phyloP scores from a whole-genome alignment of 2,888 invertebrate species.

The Caenorhabditis auriculariae region DNA sequence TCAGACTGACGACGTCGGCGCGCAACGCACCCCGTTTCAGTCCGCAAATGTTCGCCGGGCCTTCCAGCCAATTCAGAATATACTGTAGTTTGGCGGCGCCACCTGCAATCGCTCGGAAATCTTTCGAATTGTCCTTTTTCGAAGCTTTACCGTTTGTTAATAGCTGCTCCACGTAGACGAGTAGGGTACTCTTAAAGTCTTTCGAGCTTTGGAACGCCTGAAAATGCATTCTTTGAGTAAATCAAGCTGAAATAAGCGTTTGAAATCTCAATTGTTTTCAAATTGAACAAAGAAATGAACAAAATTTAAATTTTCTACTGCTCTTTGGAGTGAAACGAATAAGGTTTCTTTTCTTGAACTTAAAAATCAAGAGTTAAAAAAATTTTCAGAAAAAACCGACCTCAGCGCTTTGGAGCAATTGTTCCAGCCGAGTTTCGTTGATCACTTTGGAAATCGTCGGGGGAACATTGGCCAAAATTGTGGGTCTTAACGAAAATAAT shows the following conservation, averaged over 20 bases:
- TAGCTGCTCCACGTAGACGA: constrained; percentile 17
- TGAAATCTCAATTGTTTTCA: too few relatives aligned
- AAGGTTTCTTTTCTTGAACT: too few relatives aligned
- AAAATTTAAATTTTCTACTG: too few relatives aligned
- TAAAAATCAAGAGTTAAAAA: too few relatives aligned
- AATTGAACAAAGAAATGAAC: too few relatives aligned
- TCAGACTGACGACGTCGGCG: constrained; percentile 20
- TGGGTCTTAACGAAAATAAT: too few relatives aligned
- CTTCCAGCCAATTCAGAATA: constrained; percentile 5
- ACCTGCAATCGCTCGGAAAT: constrained; percentile 5
- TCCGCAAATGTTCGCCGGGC: constrained; percentile 16
- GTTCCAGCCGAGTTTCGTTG: constrained; percentile 19
- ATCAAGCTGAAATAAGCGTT: too few relatives aligned
- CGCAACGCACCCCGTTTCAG: constrained; percentile 22
- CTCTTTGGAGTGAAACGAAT: too few relatives aligned
- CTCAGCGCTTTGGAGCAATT: constrained; percentile 19
- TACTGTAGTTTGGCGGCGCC: constrained; percentile 5
- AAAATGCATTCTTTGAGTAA: too few relatives aligned
- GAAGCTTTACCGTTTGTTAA: constrained; percentile 8
- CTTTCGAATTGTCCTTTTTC: neutral
- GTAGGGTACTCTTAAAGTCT: constrained; percentile 21
- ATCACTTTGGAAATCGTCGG: constrained; percentile 8
- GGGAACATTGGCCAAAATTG: constrained; percentile 5
- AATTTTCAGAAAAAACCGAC: too few relatives aligned
- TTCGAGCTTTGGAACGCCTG: constrained; percentile 11